These are phyloP conservation scores for Lates calcarifer DNA, from an alignment of 2,113 vertebrate genomes.

Conservation along the genomic window DNA sequence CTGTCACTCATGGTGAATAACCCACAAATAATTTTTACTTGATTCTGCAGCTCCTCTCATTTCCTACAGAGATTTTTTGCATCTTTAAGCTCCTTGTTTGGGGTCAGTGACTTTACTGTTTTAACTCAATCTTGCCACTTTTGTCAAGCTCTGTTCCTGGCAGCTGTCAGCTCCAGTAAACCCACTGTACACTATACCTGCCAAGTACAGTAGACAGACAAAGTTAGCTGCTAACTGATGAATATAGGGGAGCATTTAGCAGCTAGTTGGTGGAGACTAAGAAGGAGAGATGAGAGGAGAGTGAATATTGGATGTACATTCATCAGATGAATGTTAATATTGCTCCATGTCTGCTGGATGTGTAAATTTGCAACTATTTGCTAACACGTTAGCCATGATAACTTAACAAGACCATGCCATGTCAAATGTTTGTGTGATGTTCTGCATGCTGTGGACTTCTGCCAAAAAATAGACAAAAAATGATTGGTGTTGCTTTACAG, in stretches of 20 bases:
- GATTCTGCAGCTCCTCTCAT: background rate
- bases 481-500: too few relatives aligned
- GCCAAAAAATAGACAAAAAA: too few relatives aligned
- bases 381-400: background rate
- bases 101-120: background rate
- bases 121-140: background rate
- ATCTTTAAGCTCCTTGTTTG: background rate
- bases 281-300: too few relatives aligned
- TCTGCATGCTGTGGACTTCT: too few relatives aligned
- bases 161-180: background rate
- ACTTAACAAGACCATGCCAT: background rate
- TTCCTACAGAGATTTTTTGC: background rate
- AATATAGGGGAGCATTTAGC: too few relatives aligned
- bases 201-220: too few relatives aligned
- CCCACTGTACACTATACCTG: background rate
- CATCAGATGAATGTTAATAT: background rate
- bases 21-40: too few relatives aligned
- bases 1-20: background rate
- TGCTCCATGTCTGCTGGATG: background rate
- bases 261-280: too few relatives aligned
- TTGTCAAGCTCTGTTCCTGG: background rate
- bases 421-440: too few relatives aligned
- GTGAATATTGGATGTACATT: too few relatives aligned
- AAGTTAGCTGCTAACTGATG: background rate
- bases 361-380: too few relatives aligned